These are phyloP conservation scores for Hylia prasina DNA, from an alignment of 2,113 vertebrate genomes.

Conservation along the genomic window DNA sequence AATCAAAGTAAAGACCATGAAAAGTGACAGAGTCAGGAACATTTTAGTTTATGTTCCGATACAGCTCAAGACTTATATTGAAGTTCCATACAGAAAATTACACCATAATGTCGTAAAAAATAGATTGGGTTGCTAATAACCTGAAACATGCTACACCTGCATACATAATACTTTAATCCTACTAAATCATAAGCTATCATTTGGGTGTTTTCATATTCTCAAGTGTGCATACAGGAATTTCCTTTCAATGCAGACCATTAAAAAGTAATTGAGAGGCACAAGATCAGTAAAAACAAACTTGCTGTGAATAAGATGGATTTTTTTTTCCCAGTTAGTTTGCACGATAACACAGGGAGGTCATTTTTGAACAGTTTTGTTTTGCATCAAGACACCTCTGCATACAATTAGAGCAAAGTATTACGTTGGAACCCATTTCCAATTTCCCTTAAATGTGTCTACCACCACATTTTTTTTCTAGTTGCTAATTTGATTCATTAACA, in stretches of 20 bases:
- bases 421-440: background rate
- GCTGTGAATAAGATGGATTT: conserved; percentile 28
- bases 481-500: background rate
- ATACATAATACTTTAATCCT: conserved; percentile 63
- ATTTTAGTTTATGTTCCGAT: conserved; percentile 67
- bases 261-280: conserved; percentile 62
- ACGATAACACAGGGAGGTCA: background rate
- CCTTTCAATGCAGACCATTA: conserved; percentile 60
- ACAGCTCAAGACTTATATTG: conserved; percentile 58
- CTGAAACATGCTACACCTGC: conserved; percentile 65
- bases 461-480: background rate
- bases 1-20: conserved; percentile 71
- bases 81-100: conserved; percentile 67
- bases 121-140: conserved; percentile 72
- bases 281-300: conserved; percentile 63
- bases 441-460: background rate
- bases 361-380: background rate
- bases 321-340: background rate
- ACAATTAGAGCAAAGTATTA: background rate
- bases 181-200: conserved; percentile 63
- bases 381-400: background rate
- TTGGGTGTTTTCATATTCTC: conserved; percentile 59
- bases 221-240: conserved; percentile 55
- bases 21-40: conserved; percentile 68
- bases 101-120: conserved; percentile 65